Percentiles rank a stretch among this genome's conserved stretches.
Evolutionary conservation across 2,888 invertebrate genomes (phyloP).

Genomic region (Coleophora flavipennella): DNA sequence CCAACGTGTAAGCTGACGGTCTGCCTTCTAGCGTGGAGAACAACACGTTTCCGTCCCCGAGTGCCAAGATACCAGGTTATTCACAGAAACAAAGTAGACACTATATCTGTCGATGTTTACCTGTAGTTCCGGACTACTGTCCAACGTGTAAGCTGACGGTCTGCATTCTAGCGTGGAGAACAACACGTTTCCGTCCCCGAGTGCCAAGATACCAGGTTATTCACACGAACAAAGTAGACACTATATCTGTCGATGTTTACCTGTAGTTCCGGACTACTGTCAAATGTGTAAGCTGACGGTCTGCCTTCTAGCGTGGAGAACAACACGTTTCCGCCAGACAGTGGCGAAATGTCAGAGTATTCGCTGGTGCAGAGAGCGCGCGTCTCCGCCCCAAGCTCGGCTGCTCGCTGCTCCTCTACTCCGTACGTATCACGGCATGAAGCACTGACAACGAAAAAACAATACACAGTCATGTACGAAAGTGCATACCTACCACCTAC

Average conservation of each 20-base stretch:
- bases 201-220: constrained; percentile 96
- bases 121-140: too few relatives aligned
- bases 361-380: constrained; percentile 98
- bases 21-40: too few relatives aligned
- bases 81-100: constrained; percentile 98
- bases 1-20: too few relatives aligned
- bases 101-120: too few relatives aligned
- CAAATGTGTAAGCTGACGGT: constrained; percentile 93
- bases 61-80: constrained; percentile 96
- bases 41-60: too few relatives aligned
- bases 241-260: too few relatives aligned
- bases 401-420: constrained; percentile 81
- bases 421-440: constrained; percentile 94
- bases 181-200: too few relatives aligned
- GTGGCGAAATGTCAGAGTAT: constrained; percentile 96
- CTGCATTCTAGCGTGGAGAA: too few relatives aligned
- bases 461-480: too few relatives aligned
- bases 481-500: too few relatives aligned
- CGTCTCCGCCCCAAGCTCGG: constrained; percentile 86
- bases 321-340: constrained; percentile 94
- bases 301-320: constrained; percentile 96
- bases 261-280: constrained; percentile 91
- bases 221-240: constrained; percentile 99
- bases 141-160: too few relatives aligned
- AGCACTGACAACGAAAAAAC: constrained; percentile 72